Evolutionary conservation across 2,113 vertebrate genomes (phyloP), one percentile per base, ranked within the genome.

Genomic region (Channa maculata): DNA sequence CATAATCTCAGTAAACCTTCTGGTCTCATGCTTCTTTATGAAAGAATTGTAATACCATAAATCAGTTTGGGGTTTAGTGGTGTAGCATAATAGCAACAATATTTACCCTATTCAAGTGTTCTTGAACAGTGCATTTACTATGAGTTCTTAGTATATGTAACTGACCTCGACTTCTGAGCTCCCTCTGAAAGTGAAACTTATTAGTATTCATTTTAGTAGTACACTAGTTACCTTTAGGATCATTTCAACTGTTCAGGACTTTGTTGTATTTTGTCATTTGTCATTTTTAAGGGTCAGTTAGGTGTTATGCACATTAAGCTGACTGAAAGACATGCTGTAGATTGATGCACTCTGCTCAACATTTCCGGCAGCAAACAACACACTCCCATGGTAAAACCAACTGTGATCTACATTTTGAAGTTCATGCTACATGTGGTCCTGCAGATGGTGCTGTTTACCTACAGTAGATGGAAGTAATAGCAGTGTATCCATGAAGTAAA

Each of bases 391-490:
- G 4, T 66, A 8, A 7, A 46, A 49, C 60, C 62, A 48, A n/a
- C 14, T n/a, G 5, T 11, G 5, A 3, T 39, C 1, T 50, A 10
- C 3, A 2, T 24, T 10, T 6, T 6, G 45, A 5, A 2, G 4
- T 3, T 33, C 24, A 41, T 61, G 43, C 11, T 15, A 0, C 5
- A 0, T 4, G 10, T 2, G 2, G 14, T 7, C 90, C 90, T 43
- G 77, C 77, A 90, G 90, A 37, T 80, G 90, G 90, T 2, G 88
- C 77, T 83, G 77, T 71, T 85, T 36, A 67, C 58, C 71, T 43
- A 14, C 24, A 37, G 7, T 5, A 58, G 38, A 15, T 54, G 3
- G 34, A 34, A 14, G n/a, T 15, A 5, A 44, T 10, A 44, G 37
- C 37, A 3, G 14, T 6, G 13, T 2, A 2, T 24, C 3, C 10